A percentile compares a stretch with the other conserved stretches of the same genome.
These are phyloP conservation scores for Apeira syringaria DNA, from an alignment of 2,888 invertebrate genomes.

Conservation along the genomic window DNA sequence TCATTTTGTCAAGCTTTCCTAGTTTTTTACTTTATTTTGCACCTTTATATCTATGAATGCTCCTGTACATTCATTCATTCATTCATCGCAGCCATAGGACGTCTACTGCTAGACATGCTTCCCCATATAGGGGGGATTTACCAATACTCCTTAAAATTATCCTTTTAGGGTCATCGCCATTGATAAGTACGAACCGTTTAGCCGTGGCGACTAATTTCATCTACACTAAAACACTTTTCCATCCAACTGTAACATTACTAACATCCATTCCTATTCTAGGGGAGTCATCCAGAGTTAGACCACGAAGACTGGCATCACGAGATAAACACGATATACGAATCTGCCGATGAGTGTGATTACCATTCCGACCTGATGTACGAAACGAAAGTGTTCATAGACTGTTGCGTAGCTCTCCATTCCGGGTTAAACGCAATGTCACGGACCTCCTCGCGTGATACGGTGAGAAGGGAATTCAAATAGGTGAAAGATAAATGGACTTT, in stretches of 20 bases:
- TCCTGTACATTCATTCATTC: no score
- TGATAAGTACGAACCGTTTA: no score
- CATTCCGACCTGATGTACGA: conserved; percentile 40
- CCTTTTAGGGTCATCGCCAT: no score
- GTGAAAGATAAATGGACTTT: conserved; percentile 4
- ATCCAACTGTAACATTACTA: conserved; percentile 33
- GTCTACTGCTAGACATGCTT: no score
- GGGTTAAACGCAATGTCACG: conserved; percentile 44
- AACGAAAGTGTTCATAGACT: conserved; percentile 48
- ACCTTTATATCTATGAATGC: no score
- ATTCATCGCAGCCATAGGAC: no score
- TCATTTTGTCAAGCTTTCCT: no score
- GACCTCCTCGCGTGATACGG: conserved; percentile 51
- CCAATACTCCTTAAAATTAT: no score
- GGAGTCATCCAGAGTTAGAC: conserved; percentile 33
- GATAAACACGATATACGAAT: conserved; percentile 70
- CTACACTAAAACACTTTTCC: not conserved
- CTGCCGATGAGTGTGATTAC: conserved; percentile 51
- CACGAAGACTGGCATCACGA: conserved; percentile 63
- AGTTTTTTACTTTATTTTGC: no score
- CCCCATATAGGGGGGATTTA: no score
- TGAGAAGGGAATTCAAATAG: conserved; percentile 33
- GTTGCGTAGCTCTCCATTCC: conserved; percentile 48
- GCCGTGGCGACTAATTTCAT: no score
- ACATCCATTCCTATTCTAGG: conserved; percentile 40